Conservation (phyloP, 2,888 invertebrate genomes). For the Yponomeuta evonymella region DNA sequence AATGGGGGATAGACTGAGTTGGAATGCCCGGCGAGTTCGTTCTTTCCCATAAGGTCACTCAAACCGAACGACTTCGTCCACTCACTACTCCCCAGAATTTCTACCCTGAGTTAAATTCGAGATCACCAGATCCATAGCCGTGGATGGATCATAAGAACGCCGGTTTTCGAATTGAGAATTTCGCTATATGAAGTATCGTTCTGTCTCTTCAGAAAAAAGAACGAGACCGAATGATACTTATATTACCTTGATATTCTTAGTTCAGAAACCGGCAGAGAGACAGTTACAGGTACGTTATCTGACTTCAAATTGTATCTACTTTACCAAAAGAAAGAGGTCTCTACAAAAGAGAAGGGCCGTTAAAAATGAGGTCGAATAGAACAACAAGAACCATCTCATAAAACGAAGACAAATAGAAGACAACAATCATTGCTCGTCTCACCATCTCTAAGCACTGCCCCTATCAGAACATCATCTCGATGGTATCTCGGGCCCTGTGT, state of each 20-base stretch:
- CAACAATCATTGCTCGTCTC: background rate
- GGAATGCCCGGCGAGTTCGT: too few species aligned
- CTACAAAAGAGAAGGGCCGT: background rate
- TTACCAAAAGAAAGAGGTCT: background rate
- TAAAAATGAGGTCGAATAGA: background rate
- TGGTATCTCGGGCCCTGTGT: slow-evolving; percentile 4
- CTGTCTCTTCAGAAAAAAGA: too few species aligned
- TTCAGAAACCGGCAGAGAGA: too few species aligned
- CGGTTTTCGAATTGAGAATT: too few species aligned
- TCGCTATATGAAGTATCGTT: too few species aligned
- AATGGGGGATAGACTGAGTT: background rate
- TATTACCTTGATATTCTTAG: too few species aligned
- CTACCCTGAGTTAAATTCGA: too few species aligned
- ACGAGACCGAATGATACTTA: too few species aligned
- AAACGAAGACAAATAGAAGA: background rate
- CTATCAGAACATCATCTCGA: background rate
- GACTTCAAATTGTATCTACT: too few species aligned
- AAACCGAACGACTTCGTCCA: background rate
- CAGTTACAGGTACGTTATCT: too few species aligned
- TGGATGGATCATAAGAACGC: too few species aligned
- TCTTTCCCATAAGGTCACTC: background rate
- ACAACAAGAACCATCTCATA: background rate
- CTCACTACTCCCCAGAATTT: background rate
- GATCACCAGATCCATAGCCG: too few species aligned
- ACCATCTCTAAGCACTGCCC: background rate